Evolutionary conservation across 1,140 invertebrate genomes (phyloP).

Genomic region (Psilanteris sp.): DNA sequence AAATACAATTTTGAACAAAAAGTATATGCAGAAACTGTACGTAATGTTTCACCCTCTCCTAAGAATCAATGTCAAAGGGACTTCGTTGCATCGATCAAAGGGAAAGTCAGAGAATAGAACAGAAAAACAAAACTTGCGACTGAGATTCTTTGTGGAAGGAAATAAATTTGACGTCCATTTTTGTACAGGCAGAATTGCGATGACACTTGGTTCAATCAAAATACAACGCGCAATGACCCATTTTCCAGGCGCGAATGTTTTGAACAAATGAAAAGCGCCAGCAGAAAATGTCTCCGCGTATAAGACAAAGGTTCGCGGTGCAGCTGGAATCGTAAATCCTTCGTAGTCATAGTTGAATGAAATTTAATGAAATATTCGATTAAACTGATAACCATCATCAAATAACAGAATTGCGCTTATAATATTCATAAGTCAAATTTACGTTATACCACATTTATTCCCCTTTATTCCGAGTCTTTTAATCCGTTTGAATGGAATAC

Average conservation of each 20-base stretch:
- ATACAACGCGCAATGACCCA: slow-evolving; percentile 37
- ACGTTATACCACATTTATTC: too few species aligned
- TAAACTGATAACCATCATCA: neutral
- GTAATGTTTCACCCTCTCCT: neutral
- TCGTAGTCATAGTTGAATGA: slow-evolving; percentile 11
- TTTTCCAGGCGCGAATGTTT: slow-evolving; percentile 40
- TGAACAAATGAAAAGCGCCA: slow-evolving; percentile 42
- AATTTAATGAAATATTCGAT: slow-evolving; percentile 47
- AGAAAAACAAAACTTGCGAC: slow-evolving; percentile 16
- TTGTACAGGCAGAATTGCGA: slow-evolving; percentile 20
- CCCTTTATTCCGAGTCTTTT: too few species aligned
- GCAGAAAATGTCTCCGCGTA: slow-evolving; percentile 10
- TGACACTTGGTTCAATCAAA: slow-evolving; percentile 44
- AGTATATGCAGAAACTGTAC: too few species aligned
- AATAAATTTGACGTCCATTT: slow-evolving; percentile 49
- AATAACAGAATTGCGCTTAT: neutral
- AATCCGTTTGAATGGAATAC: too few species aligned
- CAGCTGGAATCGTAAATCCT: slow-evolving; percentile 31
- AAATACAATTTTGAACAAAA: too few species aligned
- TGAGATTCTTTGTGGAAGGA: slow-evolving; percentile 34
- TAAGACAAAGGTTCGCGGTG: slow-evolving; percentile 19
- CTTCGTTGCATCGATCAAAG: slow-evolving; percentile 6
- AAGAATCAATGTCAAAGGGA: slow-evolving; percentile 4
- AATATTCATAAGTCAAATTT: slow-evolving; percentile 3
- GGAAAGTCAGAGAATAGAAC: neutral